These are phyloP conservation scores for Atta texana DNA, from an alignment of 1,140 invertebrate genomes.

Conservation along the genomic window DNA sequence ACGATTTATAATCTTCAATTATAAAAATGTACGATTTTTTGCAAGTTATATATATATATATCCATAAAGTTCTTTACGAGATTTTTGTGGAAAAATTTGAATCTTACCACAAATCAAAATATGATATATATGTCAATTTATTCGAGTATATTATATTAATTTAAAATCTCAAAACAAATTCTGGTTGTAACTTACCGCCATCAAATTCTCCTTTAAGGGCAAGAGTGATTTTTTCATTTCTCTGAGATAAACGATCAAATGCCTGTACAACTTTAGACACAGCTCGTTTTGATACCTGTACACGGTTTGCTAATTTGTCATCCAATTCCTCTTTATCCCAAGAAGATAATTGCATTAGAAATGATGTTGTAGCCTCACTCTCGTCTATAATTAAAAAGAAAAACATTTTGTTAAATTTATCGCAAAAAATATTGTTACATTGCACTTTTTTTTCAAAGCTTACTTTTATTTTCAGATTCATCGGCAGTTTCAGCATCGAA, in stretches of 20 bases:
- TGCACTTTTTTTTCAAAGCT: neutral
- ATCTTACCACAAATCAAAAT: neutral
- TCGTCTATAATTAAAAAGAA: constrained; percentile 90
- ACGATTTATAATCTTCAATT: constrained; percentile 21
- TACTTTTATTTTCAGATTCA: constrained; percentile 97
- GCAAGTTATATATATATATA: neutral
- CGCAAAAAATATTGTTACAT: neutral
- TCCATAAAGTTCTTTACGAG: neutral
- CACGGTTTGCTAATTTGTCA: constrained; percentile 97
- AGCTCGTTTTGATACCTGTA: constrained; percentile 96
- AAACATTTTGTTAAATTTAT: constrained; percentile 21
- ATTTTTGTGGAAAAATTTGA: neutral
- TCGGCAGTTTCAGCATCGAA: constrained; percentile 99
- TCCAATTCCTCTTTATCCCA: constrained; percentile 99
- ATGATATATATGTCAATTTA: neutral
- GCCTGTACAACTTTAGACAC: constrained; percentile 98
- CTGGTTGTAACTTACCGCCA: constrained; percentile 85
- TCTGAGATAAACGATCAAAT: constrained; percentile 97
- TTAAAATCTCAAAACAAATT: neutral
- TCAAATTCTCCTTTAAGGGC: constrained; percentile 94
- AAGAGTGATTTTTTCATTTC: constrained; percentile 96
- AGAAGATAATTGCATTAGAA: constrained; percentile 97
- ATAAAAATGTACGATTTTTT: neutral
- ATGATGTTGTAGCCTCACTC: constrained; percentile 98
- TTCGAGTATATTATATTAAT: neutral